Conservation (phyloP, 2,888 invertebrate species). For the Melanotus villosus region DNA sequence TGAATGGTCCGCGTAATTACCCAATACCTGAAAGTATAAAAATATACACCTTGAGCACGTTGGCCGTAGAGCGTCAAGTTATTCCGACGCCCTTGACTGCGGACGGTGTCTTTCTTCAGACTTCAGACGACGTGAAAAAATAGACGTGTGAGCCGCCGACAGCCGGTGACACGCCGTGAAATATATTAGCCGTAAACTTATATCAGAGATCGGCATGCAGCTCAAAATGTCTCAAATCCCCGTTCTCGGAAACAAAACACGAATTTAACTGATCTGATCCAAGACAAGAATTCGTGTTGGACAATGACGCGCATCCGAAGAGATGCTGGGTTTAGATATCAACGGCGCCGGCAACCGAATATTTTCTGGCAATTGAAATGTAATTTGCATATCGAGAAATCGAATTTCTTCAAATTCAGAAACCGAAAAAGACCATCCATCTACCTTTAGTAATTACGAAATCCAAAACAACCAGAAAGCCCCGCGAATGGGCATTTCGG, state of each 20-base stretch:
- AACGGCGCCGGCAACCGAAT: constrained; percentile 29
- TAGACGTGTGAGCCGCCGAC: constrained; percentile 57
- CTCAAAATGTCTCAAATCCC: constrained; percentile 59
- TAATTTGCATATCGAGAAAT: background rate
- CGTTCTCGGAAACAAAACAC: constrained; percentile 60
- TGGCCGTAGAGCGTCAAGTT: constrained; percentile 25
- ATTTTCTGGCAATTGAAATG: background rate
- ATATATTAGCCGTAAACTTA: constrained; percentile 64
- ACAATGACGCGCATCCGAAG: constrained; percentile 45
- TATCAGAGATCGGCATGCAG: constrained; percentile 63
- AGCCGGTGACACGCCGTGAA: constrained; percentile 60
- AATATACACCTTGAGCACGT: constrained; percentile 19
- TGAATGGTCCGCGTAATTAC: constrained; percentile 33
- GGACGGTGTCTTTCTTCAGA: constrained; percentile 40
- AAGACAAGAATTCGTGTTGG: constrained; percentile 55
- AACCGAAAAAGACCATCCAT: background rate
- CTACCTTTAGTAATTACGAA: too few species aligned
- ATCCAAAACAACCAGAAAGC: too few species aligned
- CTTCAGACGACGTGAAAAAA: constrained; percentile 58
- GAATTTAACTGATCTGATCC: constrained; percentile 55
- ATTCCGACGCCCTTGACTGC: constrained; percentile 56
- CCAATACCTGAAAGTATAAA: constrained; percentile 29
- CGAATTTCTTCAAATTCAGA: background rate
- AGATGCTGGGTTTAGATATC: constrained; percentile 29
- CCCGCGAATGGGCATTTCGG: too few species aligned